Base-by-base conservation (phyloP, 2,888 invertebrate genomes). In the Polyploca ridens region DNA sequence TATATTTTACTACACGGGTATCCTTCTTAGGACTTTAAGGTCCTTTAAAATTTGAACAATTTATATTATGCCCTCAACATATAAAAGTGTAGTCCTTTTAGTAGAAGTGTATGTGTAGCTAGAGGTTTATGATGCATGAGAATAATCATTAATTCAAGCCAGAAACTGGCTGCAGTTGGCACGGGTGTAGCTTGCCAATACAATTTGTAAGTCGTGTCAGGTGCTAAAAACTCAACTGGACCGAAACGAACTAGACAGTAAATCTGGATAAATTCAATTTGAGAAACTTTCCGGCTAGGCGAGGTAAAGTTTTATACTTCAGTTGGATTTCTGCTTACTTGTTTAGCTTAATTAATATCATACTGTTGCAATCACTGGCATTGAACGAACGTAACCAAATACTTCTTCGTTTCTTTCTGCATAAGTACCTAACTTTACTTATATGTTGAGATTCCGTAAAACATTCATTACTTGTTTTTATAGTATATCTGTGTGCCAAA, bases 171-270 rank as follows among this genome's bases (percentile, higher is more conserved):
- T 69, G 67, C 73, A 69, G 72, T 79, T 82, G 73, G 81, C 78
- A 76, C 78, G 72, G 72, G 66, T 76, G 76, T 69, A 81, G 79
- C 83, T 84, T 78, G 86, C 84, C 85, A 84, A 84, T 86, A 87
- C 85, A 86, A 85, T 86, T 89, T 87, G 84, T 86, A 86, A 90
- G 87, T 90, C 90, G 81, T 76, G 89, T 90, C 91, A 91, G 91
- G 90, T 91, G 88, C 86, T 87, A 88, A 89, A 89, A 89, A 88
- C 85, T 88, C 82, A 77, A 70, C 78, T 72, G 79, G 70, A 79
- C 77, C 78, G 80, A 80, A 84, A 80, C 83, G 84, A 82, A 67
- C 81, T 79, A 85, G 84, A 83, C 83, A 82, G 84, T 86, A 83
- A 88, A 87, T 88, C 88, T 85, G 81, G 83, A 82, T 84, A 86